Evolutionary conservation across 2,797 vertebrate species (phyloP).

Genomic region (Fringilla coelebs): DNA sequence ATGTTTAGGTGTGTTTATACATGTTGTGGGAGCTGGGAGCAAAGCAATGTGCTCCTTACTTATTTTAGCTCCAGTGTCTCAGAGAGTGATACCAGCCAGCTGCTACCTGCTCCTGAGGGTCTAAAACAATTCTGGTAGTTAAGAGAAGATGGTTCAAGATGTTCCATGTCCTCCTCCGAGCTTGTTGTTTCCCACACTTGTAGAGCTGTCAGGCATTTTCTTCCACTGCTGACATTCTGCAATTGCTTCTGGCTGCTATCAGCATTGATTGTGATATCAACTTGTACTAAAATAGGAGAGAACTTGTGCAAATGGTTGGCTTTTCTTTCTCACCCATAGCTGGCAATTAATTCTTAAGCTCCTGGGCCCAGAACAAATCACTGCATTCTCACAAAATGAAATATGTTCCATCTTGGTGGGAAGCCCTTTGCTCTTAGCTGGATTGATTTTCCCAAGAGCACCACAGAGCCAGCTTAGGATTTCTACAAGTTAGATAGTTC

Average conservation of each 20-base stretch:
- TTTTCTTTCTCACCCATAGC: background rate
- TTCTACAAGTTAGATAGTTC: background rate
- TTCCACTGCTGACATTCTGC: background rate
- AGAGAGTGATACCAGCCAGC: background rate
- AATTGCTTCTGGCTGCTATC: background rate
- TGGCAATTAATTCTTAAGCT: background rate
- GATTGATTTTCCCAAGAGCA: background rate
- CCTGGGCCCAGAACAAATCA: background rate
- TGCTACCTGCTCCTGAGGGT: background rate
- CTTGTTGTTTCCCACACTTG: background rate
- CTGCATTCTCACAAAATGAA: background rate
- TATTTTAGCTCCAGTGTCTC: background rate
- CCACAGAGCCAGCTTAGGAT: rapidly evolving
- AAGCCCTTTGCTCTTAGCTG: background rate
- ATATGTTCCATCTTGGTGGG: background rate
- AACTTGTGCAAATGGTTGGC: background rate
- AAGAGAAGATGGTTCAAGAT: background rate
- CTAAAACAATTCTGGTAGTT: background rate
- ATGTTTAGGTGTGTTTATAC: background rate
- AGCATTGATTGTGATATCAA: background rate
- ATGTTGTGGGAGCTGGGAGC: background rate
- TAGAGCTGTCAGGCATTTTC: background rate
- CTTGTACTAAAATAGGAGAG: background rate
- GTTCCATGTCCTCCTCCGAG: background rate
- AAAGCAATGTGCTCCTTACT: background rate